Evolutionary conservation across 2,797 vertebrate species (phyloP).

Genomic region (Pangasius krempfi): DNA sequence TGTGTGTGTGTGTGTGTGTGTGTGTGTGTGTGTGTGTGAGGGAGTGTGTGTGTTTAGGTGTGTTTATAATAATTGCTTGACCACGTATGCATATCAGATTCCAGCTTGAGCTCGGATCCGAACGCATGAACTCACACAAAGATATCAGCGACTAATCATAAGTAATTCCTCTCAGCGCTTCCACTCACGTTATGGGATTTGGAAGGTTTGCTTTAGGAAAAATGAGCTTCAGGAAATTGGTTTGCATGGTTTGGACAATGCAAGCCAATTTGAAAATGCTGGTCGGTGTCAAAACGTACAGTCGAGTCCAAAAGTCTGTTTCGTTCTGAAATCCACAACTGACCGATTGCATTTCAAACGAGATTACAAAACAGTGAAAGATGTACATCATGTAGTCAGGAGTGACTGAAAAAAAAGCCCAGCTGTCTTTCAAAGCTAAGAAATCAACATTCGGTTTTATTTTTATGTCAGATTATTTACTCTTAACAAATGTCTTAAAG

Average conservation of each 20-base stretch:
- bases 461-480: not conserved
- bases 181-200: not conserved
- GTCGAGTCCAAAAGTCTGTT: not conserved
- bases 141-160: not conserved
- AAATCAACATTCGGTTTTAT: not conserved
- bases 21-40: not conserved
- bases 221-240: not conserved
- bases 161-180: slow-evolving; percentile 1
- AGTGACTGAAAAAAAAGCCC: not conserved
- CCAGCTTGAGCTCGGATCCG: not conserved
- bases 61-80: slow-evolving; percentile 10
- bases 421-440: not conserved
- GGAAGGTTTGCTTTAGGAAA: not conserved
- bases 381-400: not conserved
- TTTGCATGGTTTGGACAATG: not conserved
- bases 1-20: not conserved
- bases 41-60: not conserved
- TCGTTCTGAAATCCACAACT: not conserved
- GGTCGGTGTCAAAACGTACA: not conserved
- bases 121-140: not conserved
- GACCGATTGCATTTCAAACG: not conserved
- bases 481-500: not conserved
- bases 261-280: not conserved
- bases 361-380: not conserved
- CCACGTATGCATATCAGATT: not conserved